A percentile compares a stretch with the other conserved stretches of the same genome.
phyloP scores from a whole-genome alignment of 1,140 invertebrate genomes.

The Ceratoteleas bidentatus region DNA sequence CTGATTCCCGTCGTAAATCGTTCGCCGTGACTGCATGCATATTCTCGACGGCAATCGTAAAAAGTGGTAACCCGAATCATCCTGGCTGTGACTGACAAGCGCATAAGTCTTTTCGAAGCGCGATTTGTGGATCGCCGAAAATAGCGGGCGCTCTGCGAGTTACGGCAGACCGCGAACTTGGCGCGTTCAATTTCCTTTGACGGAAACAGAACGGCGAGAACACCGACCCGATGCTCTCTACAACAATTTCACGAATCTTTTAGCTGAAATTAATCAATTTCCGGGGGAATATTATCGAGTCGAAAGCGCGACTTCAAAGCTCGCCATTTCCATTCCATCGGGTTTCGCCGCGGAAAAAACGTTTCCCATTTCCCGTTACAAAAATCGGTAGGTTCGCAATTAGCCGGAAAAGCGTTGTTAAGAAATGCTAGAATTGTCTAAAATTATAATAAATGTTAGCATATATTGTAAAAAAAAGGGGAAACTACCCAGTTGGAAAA shows the following conservation, averaged over 20 bases:
- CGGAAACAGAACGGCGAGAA: conserved; percentile 6
- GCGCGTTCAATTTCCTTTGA: conserved; percentile 33
- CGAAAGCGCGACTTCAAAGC: conserved; percentile 45
- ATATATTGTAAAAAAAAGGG: too few relatives aligned
- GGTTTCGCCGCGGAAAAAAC: conserved; percentile 4
- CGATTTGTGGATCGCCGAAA: not conserved
- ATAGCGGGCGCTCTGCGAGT: not conserved
- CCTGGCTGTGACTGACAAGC: conserved; percentile 33
- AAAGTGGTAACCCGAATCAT: conserved; percentile 27
- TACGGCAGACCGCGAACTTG: conserved; percentile 6
- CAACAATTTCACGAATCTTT: conserved; percentile 51
- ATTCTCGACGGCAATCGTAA: conserved; percentile 32
- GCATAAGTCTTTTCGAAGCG: conserved; percentile 33
- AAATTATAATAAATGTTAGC: too few relatives aligned
- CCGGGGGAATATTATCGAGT: conserved; percentile 36
- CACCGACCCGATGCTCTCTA: conserved; percentile 17
- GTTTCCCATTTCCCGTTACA: conserved; percentile 21
- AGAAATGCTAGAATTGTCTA: too few relatives aligned
- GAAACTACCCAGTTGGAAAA: too few relatives aligned
- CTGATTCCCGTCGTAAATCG: conserved; percentile 49
- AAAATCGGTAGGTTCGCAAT: conserved; percentile 15
- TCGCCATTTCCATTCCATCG: conserved; percentile 48
- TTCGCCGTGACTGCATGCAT: conserved; percentile 41
- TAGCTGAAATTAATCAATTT: conserved; percentile 59
- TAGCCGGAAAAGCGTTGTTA: too few relatives aligned